phyloP scores from a whole-genome alignment of 2,797 vertebrate genomes.

The Lepidocolaptes lacrymiger region DNA sequence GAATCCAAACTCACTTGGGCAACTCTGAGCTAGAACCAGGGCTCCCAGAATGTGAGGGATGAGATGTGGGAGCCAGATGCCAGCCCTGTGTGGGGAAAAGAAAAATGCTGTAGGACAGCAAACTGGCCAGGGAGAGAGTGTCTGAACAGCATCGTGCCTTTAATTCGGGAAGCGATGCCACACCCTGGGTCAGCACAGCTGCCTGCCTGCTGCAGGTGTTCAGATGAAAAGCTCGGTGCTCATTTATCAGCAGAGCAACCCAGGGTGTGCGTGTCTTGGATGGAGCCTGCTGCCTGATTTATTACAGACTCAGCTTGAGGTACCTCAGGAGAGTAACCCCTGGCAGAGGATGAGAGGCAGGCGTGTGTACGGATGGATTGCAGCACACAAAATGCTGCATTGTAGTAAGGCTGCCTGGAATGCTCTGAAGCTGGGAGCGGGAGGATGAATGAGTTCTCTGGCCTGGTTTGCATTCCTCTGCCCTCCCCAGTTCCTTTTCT shows the following conservation, averaged over 20 bases:
- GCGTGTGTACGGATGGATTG: neutral
- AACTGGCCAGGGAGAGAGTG: neutral
- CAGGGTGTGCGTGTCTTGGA: constrained; percentile 19
- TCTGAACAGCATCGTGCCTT: neutral
- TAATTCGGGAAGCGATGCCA: accelerated
- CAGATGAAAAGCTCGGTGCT: neutral
- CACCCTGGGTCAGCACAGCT: neutral
- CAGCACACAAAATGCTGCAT: neutral
- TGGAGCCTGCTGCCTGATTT: constrained; percentile 43
- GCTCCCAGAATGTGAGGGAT: neutral
- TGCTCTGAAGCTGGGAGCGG: accelerated
- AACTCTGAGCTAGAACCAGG: neutral
- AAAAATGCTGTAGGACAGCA: accelerated
- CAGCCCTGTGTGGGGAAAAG: neutral
- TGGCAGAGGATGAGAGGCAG: constrained; percentile 56
- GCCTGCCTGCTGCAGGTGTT: constrained; percentile 26
- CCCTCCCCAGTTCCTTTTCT: neutral
- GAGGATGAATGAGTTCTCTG: constrained; percentile 14
- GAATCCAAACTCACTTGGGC: neutral
- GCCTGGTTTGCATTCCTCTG: constrained; percentile 24
- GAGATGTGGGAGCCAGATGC: neutral
- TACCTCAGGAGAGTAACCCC: neutral
- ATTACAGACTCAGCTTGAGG: constrained; percentile 9
- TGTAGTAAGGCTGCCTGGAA: constrained; percentile 25
- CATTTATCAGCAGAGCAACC: neutral